Evolutionary conservation across 2,113 vertebrate genomes (phyloP), one percentile per base, ranked within the genome.

Genomic region (Zonotrichia leucophrys): DNA sequence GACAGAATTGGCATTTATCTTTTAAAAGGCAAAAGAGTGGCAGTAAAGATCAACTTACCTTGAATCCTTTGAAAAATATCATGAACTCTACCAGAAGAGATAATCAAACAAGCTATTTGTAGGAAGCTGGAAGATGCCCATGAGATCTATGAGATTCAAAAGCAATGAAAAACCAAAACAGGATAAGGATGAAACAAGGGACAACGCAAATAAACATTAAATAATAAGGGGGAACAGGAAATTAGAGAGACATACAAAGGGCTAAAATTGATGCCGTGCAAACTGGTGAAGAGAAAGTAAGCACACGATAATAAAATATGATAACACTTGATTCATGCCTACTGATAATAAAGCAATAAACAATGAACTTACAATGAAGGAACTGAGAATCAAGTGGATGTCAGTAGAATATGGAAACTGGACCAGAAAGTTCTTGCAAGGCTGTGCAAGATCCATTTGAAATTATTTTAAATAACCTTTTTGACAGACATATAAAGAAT

Each of bases 51-150:
- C 47, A 91, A 70, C 73, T 87, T 91, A 94, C 73, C 52, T 74
- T 41, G 44, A 94, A 87, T n/a, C 67, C 49, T 68, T 87, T 75
- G 33, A 59, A 94, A 95, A 92, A 89, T 58, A 80, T 23, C 50
- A 74, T 62, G 33, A 87, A 69, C 16, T 78, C 35, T 63, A 74
- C 19, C 30, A 82, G 78, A 91, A 75, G 2, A 86, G 28, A 50
- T 55, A 84, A 81, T 30, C 35, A 84, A 75, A 81, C 5, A 58
- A 77, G 17, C 8, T 75, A 78, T 84, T 81, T 89, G 42, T 67
- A 75, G 52, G 30, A 87, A 87, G 42, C 27, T 87, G 31, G 44
- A 72, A 91, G 47, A 59, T 75, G 35, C 24, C 7, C 9, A 53
- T 47, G 19, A 78, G 35, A 87, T 74, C 42, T 74, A 37, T 74